phyloP scores from a whole-genome alignment of 2,888 invertebrate genomes.

The Cephus pulcher region DNA sequence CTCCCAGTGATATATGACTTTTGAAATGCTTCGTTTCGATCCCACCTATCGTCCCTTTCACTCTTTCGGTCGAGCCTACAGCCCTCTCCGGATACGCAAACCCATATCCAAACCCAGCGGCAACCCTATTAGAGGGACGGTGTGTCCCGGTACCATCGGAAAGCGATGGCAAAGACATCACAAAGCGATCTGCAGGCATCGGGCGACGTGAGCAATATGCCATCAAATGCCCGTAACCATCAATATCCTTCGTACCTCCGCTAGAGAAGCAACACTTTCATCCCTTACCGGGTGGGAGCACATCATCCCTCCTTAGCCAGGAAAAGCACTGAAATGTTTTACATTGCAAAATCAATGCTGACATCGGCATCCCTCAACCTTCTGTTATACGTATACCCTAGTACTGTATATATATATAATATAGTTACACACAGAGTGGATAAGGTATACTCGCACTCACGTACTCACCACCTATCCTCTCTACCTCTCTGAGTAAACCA shows the following conservation, averaged over 20 bases:
- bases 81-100: conserved; percentile 13
- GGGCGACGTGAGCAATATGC: conserved; percentile 62
- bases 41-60: conserved; percentile 30
- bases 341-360: conserved; percentile 66
- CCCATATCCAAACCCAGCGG: background rate
- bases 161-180: conserved; percentile 63
- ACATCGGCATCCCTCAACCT: conserved; percentile 40
- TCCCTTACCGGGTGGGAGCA: conserved; percentile 31
- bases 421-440: too few species aligned
- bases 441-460: background rate
- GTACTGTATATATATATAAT: too few species aligned
- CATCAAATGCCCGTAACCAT: conserved; percentile 66
- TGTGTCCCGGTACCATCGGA: conserved; percentile 50
- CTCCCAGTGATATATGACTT: conserved; percentile 7
- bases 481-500: conserved; percentile 9
- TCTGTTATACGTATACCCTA: conserved; percentile 12
- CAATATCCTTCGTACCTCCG: conserved; percentile 59
- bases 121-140: conserved; percentile 36
- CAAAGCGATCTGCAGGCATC: conserved; percentile 59
- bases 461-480: conserved; percentile 13
- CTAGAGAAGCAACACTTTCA: conserved; percentile 23
- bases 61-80: conserved; percentile 27
- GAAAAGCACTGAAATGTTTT: conserved; percentile 60
- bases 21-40: conserved; percentile 31
- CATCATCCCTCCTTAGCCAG: conserved; percentile 19